Evolutionary conservation across 2,113 vertebrate species (phyloP), one percentile per base, ranked within the genome.

Genomic region (Spea multiplicata): DNA sequence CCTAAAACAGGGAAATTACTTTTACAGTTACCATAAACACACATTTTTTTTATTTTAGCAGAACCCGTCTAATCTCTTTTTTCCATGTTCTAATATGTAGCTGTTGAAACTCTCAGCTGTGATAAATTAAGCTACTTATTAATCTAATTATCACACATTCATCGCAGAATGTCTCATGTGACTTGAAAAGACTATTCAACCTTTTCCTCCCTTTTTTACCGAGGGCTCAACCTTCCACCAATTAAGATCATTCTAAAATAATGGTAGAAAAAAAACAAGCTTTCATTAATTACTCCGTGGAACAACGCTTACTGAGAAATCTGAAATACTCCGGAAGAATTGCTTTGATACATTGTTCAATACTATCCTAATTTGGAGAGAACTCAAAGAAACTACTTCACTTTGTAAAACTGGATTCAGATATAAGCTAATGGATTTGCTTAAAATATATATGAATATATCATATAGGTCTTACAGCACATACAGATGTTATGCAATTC

Each of bases 61-160:
- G 89, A 93, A 95, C 94, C 91, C 91, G 92, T 91, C 92, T 96
- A 95, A 96, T 96, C 94, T 96, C 91, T 93, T 85, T 90, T 93
- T 90, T 86, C 89, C 89, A 91, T 90, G 90, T 90, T 96, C 91
- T 96, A 95, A 96, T 95, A 92, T 96, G 92, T 92, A 94, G 94
- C 93, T 92, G 94, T 94, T 96, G 95, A 97, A 96, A 97, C 96
- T 94, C 94, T 96, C 94, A 92, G 93, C 94, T 97, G 95, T 93
- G 93, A 96, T 95, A 97, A 97, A 97, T 97, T 97, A 96, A 98
- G 95, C 95, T 96, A 95, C 95, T 98, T 98, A 97, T 98, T 97
- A 96, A 98, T 97, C 96, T 97, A 96, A 98, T 97, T 97, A 97
- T 94, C 92, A 91, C 95, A 96, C 93, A 96, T 95, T 95, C 95